Conservation (phyloP, 2,888 invertebrate genomes). For the Mesodorylaimus sp. region DNA sequence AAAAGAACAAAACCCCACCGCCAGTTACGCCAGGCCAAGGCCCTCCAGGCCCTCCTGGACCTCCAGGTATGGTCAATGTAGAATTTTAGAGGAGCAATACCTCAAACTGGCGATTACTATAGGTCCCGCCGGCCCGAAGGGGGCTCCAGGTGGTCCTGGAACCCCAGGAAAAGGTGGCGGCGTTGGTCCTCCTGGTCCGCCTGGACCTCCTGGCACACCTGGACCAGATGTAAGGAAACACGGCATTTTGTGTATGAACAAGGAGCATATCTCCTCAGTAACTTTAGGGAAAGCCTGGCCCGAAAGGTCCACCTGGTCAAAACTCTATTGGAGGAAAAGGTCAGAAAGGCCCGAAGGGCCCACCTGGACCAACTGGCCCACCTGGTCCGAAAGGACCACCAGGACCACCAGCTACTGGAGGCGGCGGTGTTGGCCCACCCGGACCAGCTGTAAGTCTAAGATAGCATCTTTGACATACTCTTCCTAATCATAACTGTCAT, state of each 20-base stretch:
- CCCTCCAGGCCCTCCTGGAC: neutral
- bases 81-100: too few species aligned
- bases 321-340: neutral
- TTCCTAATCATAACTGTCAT: neutral
- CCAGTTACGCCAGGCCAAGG: neutral
- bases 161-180: neutral
- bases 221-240: neutral
- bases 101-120: too few species aligned
- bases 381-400: neutral
- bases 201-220: neutral
- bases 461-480: neutral
- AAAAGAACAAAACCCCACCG: too few species aligned
- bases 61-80: neutral
- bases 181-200: neutral
- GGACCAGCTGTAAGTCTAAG: neutral
- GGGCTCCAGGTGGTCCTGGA: neutral
- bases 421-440: neutral
- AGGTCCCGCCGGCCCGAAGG: too few species aligned
- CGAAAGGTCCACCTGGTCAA: neutral
- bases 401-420: neutral
- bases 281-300: too few species aligned
- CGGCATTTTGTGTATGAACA: too few species aligned
- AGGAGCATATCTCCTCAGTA: too few species aligned
- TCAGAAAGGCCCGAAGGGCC: neutral
- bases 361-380: neutral